These are phyloP conservation scores for Struthio camelus DNA, from an alignment of 2,113 vertebrate species.

Conservation along the genomic window DNA sequence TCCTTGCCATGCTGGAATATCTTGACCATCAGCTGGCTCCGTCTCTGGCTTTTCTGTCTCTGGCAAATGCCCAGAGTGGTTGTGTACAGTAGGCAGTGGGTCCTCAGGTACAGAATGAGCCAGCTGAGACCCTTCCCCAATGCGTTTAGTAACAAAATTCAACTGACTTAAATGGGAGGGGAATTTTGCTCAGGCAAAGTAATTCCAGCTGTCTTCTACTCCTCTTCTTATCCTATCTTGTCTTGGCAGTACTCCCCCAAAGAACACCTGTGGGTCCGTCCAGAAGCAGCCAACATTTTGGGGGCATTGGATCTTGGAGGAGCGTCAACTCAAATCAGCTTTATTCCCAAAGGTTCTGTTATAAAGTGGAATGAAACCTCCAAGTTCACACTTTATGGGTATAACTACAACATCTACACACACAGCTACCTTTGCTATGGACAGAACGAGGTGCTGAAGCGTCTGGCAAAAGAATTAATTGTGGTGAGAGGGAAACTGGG, in stretches of 20 bases:
- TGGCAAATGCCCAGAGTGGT: neutral
- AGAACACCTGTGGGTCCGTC: constrained; percentile 64
- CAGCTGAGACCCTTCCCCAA: neutral
- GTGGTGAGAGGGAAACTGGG: constrained; percentile 46
- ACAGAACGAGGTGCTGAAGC: constrained; percentile 72
- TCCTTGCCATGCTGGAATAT: rapidly evolving
- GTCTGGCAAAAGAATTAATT: constrained; percentile 61
- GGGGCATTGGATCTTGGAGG: constrained; percentile 82
- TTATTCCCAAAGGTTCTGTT: constrained; percentile 35
- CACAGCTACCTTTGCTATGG: constrained; percentile 83
- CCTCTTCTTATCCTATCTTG: neutral
- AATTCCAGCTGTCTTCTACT: neutral
- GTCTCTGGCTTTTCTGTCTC: neutral
- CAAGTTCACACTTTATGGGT: constrained; percentile 70
- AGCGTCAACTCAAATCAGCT: constrained; percentile 82
- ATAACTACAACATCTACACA: constrained; percentile 75
- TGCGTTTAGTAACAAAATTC: neutral
- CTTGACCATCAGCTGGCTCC: neutral
- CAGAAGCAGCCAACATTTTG: constrained; percentile 43
- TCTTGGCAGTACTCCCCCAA: constrained; percentile 72
- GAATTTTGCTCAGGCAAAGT: neutral
- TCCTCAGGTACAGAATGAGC: rapidly evolving
- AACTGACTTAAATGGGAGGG: neutral
- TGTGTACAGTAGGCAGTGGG: neutral
- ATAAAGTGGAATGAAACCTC: neutral